phyloP scores from a whole-genome alignment of 2,797 vertebrate species.

The Lagocephalus sceleratus region DNA sequence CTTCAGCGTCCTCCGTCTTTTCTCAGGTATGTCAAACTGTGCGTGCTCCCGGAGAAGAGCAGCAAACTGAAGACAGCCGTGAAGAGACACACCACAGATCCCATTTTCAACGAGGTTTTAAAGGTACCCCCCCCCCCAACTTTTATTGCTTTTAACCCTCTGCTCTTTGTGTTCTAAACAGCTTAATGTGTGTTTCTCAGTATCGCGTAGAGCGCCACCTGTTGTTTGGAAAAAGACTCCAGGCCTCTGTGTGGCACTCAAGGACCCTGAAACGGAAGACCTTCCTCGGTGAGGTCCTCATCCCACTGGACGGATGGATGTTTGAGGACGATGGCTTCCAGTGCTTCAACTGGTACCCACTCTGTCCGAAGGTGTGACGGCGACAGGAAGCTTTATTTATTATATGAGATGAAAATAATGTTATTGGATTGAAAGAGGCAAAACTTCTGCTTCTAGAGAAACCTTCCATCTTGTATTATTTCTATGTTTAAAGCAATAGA shows the following conservation, averaged over 20 bases:
- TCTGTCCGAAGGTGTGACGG: constrained; percentile 79
- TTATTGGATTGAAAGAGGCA: neutral
- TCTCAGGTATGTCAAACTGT: constrained; percentile 84
- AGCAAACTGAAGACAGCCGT: constrained; percentile 85
- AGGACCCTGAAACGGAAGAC: constrained; percentile 76
- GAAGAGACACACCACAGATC: constrained; percentile 83
- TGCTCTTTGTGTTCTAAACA: neutral
- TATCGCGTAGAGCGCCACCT: constrained; percentile 76
- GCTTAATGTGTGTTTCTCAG: constrained; percentile 53
- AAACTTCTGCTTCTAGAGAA: neutral
- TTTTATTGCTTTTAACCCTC: neutral
- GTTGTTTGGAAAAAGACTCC: constrained; percentile 78
- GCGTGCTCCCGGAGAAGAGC: constrained; percentile 81
- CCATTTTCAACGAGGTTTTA: constrained; percentile 82
- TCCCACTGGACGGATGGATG: constrained; percentile 81
- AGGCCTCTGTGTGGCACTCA: constrained; percentile 87
- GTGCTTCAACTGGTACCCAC: constrained; percentile 78
- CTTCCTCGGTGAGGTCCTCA: constrained; percentile 84
- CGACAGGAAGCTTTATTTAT: no score
- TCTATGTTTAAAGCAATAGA: no score
- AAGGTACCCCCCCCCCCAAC: constrained; percentile 72
- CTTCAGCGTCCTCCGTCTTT: neutral
- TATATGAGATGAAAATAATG: no score
- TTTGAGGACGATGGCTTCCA: constrained; percentile 68
- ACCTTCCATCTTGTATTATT: no score